Percentiles rank a stretch among this genome's conserved stretches.
Evolutionary conservation across 2,888 invertebrate species (phyloP).

Genomic region (Pterostichus madidus): DNA sequence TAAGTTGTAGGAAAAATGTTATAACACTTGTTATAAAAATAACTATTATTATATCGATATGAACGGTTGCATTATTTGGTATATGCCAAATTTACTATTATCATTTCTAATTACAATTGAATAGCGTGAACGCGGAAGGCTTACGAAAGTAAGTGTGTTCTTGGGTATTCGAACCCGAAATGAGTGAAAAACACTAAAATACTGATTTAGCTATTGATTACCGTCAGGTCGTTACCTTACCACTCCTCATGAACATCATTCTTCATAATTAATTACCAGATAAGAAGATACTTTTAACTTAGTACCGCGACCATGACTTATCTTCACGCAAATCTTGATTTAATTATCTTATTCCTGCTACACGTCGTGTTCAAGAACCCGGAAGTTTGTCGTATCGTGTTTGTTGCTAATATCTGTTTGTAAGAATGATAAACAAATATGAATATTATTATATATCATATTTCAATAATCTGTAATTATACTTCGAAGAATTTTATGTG

Average conservation of each 20-base stretch:
- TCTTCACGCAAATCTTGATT: conserved; percentile 45
- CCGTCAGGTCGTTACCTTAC: not conserved
- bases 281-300: conserved; percentile 35
- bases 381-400: not conserved
- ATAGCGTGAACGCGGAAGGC: too few relatives aligned
- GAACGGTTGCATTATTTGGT: too few relatives aligned
- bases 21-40: too few relatives aligned
- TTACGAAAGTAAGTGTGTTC: not conserved
- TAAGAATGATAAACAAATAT: not conserved
- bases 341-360: conserved; percentile 26
- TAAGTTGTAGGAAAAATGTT: too few relatives aligned
- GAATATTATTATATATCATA: too few relatives aligned
- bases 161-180: not conserved
- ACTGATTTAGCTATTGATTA: too few relatives aligned
- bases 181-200: not conserved
- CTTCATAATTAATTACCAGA: conserved; percentile 36
- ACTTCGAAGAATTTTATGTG: not conserved
- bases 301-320: conserved; percentile 15
- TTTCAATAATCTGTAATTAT: too few relatives aligned
- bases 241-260: not conserved
- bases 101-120: too few relatives aligned
- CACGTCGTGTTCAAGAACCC: not conserved
- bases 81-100: too few relatives aligned
- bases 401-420: not conserved
- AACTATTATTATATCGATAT: too few relatives aligned